Percentiles rank a stretch among this genome's conserved stretches.
Conservation (phyloP, 2,113 vertebrate species). For the Bubo scandiacus region DNA sequence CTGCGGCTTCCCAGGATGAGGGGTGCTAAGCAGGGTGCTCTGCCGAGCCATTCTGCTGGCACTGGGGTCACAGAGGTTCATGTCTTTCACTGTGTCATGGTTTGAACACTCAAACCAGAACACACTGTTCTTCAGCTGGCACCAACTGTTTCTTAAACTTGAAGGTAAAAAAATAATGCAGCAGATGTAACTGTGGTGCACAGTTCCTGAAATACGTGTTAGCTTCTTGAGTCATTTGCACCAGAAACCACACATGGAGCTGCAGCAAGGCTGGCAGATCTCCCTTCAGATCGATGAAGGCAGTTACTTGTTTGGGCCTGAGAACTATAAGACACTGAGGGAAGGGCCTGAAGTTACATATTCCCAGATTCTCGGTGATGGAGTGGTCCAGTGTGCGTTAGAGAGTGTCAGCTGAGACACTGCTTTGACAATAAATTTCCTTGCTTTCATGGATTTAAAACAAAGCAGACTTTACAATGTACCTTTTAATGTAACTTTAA, state of each 20-base stretch:
- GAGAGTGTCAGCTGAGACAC: background rate
- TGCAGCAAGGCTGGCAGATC: background rate
- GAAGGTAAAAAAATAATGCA: background rate
- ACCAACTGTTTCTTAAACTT: background rate
- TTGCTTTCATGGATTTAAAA: constrained; percentile 54
- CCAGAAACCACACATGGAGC: background rate
- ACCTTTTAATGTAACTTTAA: constrained; percentile 68
- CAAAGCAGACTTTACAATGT: constrained; percentile 62
- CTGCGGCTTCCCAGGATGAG: background rate
- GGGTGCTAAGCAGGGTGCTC: rapidly evolving
- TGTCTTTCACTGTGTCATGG: background rate
- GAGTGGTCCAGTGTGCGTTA: background rate
- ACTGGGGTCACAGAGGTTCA: background rate
- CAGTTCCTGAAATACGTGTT: background rate
- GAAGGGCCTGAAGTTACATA: background rate
- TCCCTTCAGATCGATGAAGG: background rate
- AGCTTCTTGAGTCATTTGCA: background rate
- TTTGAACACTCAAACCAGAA: no score
- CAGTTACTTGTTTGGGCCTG: background rate
- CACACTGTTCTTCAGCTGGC: background rate
- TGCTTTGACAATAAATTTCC: constrained; percentile 55
- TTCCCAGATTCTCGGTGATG: background rate
- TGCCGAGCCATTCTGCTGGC: background rate
- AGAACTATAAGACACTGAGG: background rate
- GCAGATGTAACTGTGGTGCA: background rate